These are phyloP conservation scores for Tribolium castaneum DNA, from an alignment of 1,140 invertebrate species.

Conservation along the genomic window DNA sequence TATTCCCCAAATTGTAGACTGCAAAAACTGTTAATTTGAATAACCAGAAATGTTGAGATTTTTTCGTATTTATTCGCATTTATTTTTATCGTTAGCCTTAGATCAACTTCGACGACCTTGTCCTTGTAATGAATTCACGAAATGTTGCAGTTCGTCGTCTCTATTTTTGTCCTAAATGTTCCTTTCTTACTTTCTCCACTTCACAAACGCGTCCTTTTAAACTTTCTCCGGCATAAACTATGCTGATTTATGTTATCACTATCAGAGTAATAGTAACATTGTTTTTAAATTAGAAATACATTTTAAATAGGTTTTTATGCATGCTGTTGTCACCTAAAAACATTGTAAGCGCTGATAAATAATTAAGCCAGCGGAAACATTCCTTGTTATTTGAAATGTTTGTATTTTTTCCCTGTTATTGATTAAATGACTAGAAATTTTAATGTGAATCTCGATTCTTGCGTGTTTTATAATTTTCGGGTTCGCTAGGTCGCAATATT, in stretches of 20 bases:
- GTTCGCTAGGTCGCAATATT: neutral
- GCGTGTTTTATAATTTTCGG: neutral
- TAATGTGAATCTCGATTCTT: neutral
- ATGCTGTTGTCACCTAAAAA: neutral
- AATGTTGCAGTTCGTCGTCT: neutral
- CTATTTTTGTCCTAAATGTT: no score
- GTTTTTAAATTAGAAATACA: no score
- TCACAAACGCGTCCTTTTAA: no score
- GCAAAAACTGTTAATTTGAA: no score
- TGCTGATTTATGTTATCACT: no score
- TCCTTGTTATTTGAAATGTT: neutral
- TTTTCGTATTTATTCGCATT: neutral
- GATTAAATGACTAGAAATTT: no score
- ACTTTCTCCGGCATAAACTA: no score
- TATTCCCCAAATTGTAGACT: no score
- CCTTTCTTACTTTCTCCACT: no score
- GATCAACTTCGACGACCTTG: neutral
- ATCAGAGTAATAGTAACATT: no score
- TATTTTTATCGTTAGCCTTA: neutral
- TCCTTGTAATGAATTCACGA: neutral
- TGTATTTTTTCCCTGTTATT: neutral
- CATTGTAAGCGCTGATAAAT: neutral
- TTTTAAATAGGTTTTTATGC: no score
- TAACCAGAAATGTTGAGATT: no score
- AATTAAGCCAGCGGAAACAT: neutral